Base-by-base conservation (phyloP, 1,140 invertebrate genomes). In the Camponotus floridanus region DNA sequence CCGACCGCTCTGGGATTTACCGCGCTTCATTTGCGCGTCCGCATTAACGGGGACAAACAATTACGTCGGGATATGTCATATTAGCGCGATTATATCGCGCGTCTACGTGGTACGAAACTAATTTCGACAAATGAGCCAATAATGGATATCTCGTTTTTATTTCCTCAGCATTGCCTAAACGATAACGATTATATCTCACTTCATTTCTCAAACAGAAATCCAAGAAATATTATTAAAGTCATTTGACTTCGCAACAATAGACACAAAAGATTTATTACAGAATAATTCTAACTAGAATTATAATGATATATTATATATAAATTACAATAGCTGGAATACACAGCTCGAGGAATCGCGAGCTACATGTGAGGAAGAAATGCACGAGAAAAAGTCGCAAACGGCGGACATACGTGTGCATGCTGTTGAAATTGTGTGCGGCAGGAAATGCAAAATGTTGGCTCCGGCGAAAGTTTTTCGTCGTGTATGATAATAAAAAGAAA, bases 391-490 rank as follows among this genome's bases (percentile, higher is more conserved):
- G 68, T 71, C 21, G 64, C 33, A 15, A 68, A 9, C 18, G 39
- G 39, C 33, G 61, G 61, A 48, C 26, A 61, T 18, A 26, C 1
- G 26, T 26, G 57, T 6, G 39, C 18, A 18, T 26, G 15, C 26
- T 21, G 33, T 39, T 42, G 57, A 83, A 83, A 83, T 48, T n/a
- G n/a, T n/a, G n/a, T n/a, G n/a, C 61, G 67, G 39, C 26, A 61
- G 79, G 62, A 62, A 73, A 73, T 74, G 61, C 15, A 74, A 74
- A 73, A 45, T 55, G 39, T 9, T 8, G 21, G 42, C 21, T 18
- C 3, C 76, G 67, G 79, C 55, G 79, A 83, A 83, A 83, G 79
- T 83, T 83, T 74, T 70, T 83, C 67, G 67, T 73, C 55, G 36
- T 33, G 55, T 73, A 73, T 51, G 48, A 81, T 73, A 45, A 81